Conservation (phyloP, 2,888 invertebrate species). For the Zaprionus bogoriensis region DNA sequence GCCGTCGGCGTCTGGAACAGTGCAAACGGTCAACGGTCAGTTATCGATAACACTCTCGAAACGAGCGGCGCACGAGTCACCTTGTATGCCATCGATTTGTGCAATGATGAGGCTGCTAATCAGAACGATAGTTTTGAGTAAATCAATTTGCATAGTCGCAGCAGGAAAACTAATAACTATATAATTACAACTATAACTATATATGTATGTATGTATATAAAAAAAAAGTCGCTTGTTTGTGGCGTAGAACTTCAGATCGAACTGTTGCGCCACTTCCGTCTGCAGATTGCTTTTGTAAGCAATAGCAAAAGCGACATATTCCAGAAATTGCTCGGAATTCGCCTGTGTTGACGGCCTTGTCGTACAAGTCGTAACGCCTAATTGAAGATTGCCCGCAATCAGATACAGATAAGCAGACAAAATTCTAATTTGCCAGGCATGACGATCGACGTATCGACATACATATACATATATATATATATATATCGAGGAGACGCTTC, state of each 20-base stretch:
- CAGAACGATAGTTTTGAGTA: slow-evolving; percentile 43
- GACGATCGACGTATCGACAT: not conserved
- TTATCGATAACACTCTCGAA: slow-evolving; percentile 17
- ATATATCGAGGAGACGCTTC: slow-evolving; percentile 17
- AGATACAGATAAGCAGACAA: slow-evolving; percentile 27
- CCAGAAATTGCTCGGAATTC: slow-evolving; percentile 51
- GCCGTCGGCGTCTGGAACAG: slow-evolving; percentile 53
- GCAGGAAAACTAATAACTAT: too few species aligned
- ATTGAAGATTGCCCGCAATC: slow-evolving; percentile 66
- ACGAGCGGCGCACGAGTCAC: slow-evolving; percentile 39
- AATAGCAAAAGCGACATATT: slow-evolving; percentile 25
- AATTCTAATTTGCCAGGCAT: slow-evolving; percentile 37
- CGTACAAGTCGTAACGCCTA: slow-evolving; percentile 56
- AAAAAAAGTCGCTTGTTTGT: too few species aligned
- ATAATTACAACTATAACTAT: too few species aligned
- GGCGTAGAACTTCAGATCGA: slow-evolving; percentile 27
- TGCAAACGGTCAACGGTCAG: not conserved
- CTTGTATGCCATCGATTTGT: slow-evolving; percentile 68
- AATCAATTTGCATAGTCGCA: slow-evolving; percentile 36
- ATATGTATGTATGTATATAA: not conserved
- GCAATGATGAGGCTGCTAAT: slow-evolving; percentile 52
- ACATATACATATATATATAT: not conserved
- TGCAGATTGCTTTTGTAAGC: slow-evolving; percentile 63
- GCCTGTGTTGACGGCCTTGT: slow-evolving; percentile 52
- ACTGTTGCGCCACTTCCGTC: slow-evolving; percentile 53